phyloP scores from a whole-genome alignment of 1,140 invertebrate genomes.

The Sminthurides bifidus region DNA sequence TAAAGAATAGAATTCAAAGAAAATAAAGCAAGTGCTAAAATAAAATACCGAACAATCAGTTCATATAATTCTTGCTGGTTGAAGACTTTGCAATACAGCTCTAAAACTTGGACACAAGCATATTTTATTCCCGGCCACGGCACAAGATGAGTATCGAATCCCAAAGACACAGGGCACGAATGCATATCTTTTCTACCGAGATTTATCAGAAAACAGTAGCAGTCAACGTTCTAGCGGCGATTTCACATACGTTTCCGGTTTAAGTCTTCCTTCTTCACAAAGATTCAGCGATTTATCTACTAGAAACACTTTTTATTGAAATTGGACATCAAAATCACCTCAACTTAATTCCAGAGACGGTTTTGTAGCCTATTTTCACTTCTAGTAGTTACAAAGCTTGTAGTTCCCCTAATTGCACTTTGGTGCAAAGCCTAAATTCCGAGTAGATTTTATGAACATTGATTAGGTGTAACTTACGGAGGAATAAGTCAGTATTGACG shows the following conservation, averaged over 20 bases:
- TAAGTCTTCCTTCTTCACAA: neutral
- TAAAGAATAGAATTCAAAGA: no score
- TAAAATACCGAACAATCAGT: slow-evolving; percentile 57
- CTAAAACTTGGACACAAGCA: slow-evolving; percentile 62
- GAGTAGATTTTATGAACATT: no score
- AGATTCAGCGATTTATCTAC: neutral
- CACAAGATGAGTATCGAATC: slow-evolving; percentile 40
- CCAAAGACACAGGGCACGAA: slow-evolving; percentile 34
- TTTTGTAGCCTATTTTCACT: no score
- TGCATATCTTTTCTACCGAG: slow-evolving; percentile 23
- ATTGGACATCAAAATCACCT: no score
- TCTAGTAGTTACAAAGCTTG: no score
- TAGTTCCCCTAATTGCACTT: no score
- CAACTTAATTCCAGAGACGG: no score
- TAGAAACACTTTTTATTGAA: neutral
- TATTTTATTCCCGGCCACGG: slow-evolving; percentile 65
- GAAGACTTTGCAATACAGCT: slow-evolving; percentile 71
- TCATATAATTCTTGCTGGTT: slow-evolving; percentile 62
- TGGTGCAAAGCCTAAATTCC: no score
- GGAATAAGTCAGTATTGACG: no score
- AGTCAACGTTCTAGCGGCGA: neutral
- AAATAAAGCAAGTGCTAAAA: no score
- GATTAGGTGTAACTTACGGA: no score
- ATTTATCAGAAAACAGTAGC: neutral
- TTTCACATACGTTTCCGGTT: neutral